These are phyloP conservation scores for Macrochelys suwanniensis DNA, from an alignment of 2,797 vertebrate species.

Conservation along the genomic window DNA sequence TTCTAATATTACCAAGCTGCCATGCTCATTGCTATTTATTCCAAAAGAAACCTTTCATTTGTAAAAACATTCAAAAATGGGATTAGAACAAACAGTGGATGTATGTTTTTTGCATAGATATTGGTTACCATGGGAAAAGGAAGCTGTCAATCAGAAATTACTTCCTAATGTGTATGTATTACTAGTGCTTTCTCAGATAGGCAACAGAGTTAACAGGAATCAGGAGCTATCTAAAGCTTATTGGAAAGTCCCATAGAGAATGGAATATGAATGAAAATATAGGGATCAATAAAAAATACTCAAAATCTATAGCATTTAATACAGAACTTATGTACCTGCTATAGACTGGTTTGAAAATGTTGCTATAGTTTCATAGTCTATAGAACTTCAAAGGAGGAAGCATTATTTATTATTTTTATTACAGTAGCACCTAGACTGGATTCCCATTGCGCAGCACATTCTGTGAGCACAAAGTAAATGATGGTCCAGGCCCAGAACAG, in stretches of 20 bases:
- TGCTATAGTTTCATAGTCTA: not conserved
- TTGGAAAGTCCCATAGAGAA: not conserved
- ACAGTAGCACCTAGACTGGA: not conserved
- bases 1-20: not conserved
- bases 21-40: not conserved
- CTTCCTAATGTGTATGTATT: not conserved
- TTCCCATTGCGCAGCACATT: not conserved
- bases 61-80: not conserved
- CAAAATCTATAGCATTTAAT: not conserved
- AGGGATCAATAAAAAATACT: not conserved
- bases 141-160: not conserved
- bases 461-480: not conserved
- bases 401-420: not conserved
- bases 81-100: not conserved
- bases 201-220: too few relatives aligned
- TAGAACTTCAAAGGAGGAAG: not conserved
- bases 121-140: not conserved
- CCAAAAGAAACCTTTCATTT: not conserved
- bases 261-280: not conserved
- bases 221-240: not conserved
- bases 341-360: not conserved
- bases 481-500: not conserved
- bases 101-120: not conserved
- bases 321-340: not conserved
- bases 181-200: not conserved